Percentiles rank a stretch among this genome's conserved stretches.
These are phyloP conservation scores for Microctenopoma lineatum DNA, from an alignment of 2,797 vertebrate genomes.

Conservation along the genomic window DNA sequence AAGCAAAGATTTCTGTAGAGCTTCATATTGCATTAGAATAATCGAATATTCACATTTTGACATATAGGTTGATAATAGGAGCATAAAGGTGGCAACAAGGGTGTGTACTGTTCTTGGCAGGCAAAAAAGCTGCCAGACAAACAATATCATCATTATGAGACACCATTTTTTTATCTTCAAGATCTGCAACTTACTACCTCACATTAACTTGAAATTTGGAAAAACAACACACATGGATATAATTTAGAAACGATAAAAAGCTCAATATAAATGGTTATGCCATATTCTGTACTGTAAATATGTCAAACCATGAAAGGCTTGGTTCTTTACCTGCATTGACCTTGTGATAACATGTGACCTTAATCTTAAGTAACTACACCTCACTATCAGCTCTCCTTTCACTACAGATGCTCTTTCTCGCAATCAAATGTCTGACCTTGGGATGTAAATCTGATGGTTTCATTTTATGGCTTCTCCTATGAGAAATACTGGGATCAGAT, in stretches of 20 bases:
- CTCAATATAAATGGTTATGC: too few relatives aligned
- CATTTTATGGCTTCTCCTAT: constrained; percentile 27
- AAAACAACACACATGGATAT: too few relatives aligned
- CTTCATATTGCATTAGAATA: too few relatives aligned
- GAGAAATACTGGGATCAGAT: constrained; percentile 27
- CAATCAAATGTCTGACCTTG: constrained; percentile 36
- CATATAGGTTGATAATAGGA: too few relatives aligned
- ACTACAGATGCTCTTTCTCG: not conserved
- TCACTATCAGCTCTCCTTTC: constrained; percentile 9
- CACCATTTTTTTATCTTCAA: not conserved
- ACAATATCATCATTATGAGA: not conserved
- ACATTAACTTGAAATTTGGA: too few relatives aligned
- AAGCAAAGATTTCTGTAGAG: too few relatives aligned
- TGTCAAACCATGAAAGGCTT: not conserved
- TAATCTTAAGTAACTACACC: not conserved
- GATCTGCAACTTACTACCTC: too few relatives aligned
- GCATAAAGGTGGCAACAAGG: too few relatives aligned
- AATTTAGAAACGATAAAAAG: too few relatives aligned
- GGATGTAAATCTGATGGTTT: constrained; percentile 35
- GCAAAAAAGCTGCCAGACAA: not conserved
- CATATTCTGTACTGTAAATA: not conserved
- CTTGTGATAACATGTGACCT: constrained; percentile 15
- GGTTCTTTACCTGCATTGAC: not conserved
- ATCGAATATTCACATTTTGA: too few relatives aligned
- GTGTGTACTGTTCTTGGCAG: too few relatives aligned